phyloP scores from a whole-genome alignment of 2,888 invertebrate species.

The Tanypteryx hageni region DNA sequence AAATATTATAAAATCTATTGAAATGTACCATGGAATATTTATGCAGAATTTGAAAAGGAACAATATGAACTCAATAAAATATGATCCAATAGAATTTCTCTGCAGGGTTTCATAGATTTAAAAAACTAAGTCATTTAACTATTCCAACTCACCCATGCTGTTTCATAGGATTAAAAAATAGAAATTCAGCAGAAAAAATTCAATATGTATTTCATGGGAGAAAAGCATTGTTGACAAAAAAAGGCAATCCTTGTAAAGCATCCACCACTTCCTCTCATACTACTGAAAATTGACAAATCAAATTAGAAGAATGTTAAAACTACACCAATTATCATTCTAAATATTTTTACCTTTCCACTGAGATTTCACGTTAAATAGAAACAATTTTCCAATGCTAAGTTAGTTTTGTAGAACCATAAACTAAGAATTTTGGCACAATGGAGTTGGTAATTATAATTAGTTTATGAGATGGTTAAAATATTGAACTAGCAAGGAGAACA shows the following conservation, averaged over 20 bases:
- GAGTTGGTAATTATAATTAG: slow-evolving; percentile 44
- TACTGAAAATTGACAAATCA: neutral
- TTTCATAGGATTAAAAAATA: neutral
- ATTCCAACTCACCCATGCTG: neutral
- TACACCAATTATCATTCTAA: neutral
- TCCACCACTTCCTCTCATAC: slow-evolving; percentile 30
- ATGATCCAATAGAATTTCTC: slow-evolving; percentile 58
- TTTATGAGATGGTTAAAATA: neutral
- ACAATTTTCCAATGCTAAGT: neutral
- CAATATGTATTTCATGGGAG: slow-evolving; percentile 1
- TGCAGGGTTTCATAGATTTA: neutral
- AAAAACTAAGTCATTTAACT: neutral
- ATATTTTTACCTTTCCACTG: neutral
- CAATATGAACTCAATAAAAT: slow-evolving; percentile 9
- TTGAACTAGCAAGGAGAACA: neutral
- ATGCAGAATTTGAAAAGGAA: neutral
- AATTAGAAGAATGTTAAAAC: neutral
- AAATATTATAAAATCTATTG: neutral
- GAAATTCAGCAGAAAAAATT: neutral
- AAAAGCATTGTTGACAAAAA: slow-evolving; percentile 11
- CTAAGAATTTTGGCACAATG: slow-evolving; percentile 58
- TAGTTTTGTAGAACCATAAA: slow-evolving; percentile 22
- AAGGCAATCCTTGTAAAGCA: slow-evolving; percentile 32
- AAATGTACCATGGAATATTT: neutral
- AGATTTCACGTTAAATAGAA: neutral